Evolutionary conservation across 2,797 vertebrate species (phyloP).

Genomic region (Macrochelys suwanniensis): DNA sequence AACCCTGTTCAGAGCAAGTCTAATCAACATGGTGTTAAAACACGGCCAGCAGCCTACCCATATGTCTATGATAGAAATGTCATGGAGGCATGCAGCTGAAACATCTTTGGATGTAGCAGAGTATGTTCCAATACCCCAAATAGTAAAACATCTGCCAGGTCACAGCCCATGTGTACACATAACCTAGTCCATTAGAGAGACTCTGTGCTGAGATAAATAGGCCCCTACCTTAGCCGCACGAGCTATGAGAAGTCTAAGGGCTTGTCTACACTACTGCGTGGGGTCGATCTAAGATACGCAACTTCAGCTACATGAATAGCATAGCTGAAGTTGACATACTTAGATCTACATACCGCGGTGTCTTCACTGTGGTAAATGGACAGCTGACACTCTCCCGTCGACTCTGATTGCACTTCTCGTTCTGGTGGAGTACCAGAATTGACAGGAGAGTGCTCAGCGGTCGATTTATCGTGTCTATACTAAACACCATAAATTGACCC

Average conservation of each 20-base stretch:
- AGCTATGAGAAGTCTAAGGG: background rate
- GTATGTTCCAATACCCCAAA: background rate
- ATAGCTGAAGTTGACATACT: too few relatives aligned
- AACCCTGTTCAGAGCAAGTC: background rate
- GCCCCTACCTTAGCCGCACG: background rate
- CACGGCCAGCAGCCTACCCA: background rate
- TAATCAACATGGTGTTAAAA: background rate
- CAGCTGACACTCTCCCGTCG: too few relatives aligned
- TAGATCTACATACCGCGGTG: too few relatives aligned
- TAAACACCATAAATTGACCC: too few relatives aligned
- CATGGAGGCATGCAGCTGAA: background rate
- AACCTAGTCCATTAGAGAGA: background rate
- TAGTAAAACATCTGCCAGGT: background rate
- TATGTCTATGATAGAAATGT: background rate
- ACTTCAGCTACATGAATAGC: too few relatives aligned
- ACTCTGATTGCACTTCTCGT: too few relatives aligned
- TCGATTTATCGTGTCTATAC: too few relatives aligned
- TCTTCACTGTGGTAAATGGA: too few relatives aligned
- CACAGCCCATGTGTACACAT: background rate
- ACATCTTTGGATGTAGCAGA: background rate
- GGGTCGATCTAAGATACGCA: too few relatives aligned
- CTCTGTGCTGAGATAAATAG: background rate
- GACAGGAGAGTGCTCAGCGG: too few relatives aligned
- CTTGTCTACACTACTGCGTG: too few relatives aligned
- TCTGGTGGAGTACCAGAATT: too few relatives aligned